These are phyloP conservation scores for Australoheros scitulus DNA, from an alignment of 2,113 vertebrate species.

Conservation along the genomic window DNA sequence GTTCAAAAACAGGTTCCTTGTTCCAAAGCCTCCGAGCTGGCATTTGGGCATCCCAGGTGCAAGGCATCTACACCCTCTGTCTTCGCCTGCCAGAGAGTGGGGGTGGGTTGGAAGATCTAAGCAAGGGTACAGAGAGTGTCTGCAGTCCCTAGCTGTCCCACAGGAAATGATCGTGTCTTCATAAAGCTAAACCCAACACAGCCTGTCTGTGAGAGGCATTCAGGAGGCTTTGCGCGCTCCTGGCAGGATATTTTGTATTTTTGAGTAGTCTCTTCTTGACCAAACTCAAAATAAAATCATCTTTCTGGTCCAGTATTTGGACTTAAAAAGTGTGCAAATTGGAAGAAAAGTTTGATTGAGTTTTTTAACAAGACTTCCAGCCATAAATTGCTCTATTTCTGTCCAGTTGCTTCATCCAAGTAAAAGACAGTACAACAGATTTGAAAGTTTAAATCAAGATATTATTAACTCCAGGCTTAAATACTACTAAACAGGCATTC, in stretches of 20 bases:
- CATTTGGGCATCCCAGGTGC: conserved; percentile 78
- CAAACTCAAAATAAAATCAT: background rate
- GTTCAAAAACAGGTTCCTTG: conserved; percentile 68
- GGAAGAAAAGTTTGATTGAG: background rate
- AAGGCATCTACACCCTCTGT: conserved; percentile 68
- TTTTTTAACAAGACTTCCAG: conserved; percentile 10
- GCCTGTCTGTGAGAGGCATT: conserved; percentile 42
- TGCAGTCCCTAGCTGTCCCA: conserved; percentile 63
- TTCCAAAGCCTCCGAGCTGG: conserved; percentile 72
- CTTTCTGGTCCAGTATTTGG: conserved; percentile 11
- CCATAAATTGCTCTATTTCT: conserved; percentile 23
- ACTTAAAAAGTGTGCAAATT: background rate
- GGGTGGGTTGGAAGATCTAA: conserved; percentile 33
- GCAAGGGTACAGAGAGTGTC: conserved; percentile 56
- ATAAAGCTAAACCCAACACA: conserved; percentile 37
- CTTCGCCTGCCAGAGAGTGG: conserved; percentile 66
- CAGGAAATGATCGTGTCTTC: conserved; percentile 70
- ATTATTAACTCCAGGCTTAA: background rate
- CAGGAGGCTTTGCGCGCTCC: conserved; percentile 20
- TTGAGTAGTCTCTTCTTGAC: conserved; percentile 4
- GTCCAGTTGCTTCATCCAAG: background rate
- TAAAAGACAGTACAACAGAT: background rate
- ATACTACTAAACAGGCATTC: background rate
- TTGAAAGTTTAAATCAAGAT: conserved; percentile 6
- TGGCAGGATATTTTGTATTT: conserved; percentile 11